These are phyloP conservation scores for Paedocypris micromegethes DNA, from an alignment of 2,797 vertebrate genomes.

Conservation along the genomic window DNA sequence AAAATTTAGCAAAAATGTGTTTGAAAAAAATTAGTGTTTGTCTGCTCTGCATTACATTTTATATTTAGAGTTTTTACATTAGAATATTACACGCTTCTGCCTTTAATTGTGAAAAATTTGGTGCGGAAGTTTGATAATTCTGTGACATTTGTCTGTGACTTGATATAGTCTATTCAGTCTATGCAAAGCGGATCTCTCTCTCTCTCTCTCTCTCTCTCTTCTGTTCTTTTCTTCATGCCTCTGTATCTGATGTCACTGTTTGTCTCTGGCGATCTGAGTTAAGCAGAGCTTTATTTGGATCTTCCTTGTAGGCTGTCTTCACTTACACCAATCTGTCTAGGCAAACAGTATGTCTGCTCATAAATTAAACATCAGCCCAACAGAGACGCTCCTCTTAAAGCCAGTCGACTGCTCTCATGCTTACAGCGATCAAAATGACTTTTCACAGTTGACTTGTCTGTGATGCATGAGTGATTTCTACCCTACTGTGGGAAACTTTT, in stretches of 20 bases:
- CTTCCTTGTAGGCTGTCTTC: constrained; percentile 36
- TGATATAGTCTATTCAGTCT: constrained; percentile 22
- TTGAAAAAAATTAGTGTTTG: too few species aligned
- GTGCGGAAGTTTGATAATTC: too few species aligned
- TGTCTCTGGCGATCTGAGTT: constrained; percentile 22
- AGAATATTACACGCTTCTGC: too few species aligned
- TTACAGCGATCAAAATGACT: background rate
- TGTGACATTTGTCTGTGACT: constrained; percentile 9
- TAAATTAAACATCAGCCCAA: constrained; percentile 45
- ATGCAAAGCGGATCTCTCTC: constrained; percentile 26
- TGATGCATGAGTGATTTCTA: background rate
- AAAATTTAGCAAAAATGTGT: too few species aligned
- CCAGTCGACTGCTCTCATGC: background rate
- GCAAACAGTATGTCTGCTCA: constrained; percentile 42
- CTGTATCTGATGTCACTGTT: constrained; percentile 35
- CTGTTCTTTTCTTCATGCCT: constrained; percentile 14
- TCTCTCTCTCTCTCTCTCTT: constrained; percentile 16
- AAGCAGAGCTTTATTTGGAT: constrained; percentile 43
- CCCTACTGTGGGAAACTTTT: background rate
- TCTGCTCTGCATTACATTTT: too few species aligned
- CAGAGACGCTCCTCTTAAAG: constrained; percentile 15
- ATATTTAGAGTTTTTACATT: too few species aligned
- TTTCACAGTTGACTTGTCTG: background rate
- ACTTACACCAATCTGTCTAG: constrained; percentile 36
- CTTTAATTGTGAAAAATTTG: too few species aligned